These are phyloP conservation scores for Alfaro cultratus DNA, from an alignment of 2,797 vertebrate species.

Conservation along the genomic window DNA sequence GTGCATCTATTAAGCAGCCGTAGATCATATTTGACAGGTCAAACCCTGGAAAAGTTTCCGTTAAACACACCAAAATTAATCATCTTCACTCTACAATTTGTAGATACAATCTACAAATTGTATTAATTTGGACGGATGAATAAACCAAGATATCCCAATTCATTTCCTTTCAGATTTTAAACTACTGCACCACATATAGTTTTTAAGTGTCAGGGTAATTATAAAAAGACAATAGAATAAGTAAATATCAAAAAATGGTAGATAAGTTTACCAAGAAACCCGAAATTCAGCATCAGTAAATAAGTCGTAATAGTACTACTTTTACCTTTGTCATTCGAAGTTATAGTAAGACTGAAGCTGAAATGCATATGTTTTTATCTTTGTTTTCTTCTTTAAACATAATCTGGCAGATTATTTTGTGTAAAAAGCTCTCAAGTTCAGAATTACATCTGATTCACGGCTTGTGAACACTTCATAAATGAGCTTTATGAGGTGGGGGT, in stretches of 20 bases:
- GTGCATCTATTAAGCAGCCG: background rate
- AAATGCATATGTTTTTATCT: background rate
- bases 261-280: background rate
- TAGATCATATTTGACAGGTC: background rate
- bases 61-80: background rate
- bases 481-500: too few relatives aligned
- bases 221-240: background rate
- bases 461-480: background rate
- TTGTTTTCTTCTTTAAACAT: background rate
- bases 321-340: background rate
- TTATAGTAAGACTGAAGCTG: background rate
- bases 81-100: background rate
- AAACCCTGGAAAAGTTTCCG: background rate
- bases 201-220: background rate
- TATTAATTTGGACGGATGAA: background rate
- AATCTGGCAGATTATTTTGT: background rate
- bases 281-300: background rate
- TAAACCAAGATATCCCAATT: background rate
- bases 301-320: background rate
- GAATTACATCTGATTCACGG: background rate
- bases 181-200: background rate
- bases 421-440: background rate
- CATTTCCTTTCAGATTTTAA: background rate
- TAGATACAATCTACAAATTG: too few relatives aligned
- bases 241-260: background rate